Percentiles rank a stretch among this genome's conserved stretches.
These are phyloP conservation scores for Saimiri boliviensis DNA, from an alignment of 2,113 vertebrate species.

Conservation along the genomic window DNA sequence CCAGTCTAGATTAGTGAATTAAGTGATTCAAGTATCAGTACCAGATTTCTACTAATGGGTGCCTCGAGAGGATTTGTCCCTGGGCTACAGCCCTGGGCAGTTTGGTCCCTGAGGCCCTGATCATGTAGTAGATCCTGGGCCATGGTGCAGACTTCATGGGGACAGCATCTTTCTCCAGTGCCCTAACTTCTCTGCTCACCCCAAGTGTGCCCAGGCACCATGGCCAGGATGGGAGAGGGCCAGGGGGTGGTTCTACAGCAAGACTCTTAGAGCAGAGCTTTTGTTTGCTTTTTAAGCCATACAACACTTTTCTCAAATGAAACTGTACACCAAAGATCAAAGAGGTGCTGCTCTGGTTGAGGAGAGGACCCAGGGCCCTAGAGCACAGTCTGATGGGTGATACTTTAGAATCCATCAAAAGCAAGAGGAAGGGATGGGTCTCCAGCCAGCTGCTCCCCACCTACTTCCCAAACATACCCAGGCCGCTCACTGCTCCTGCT, in stretches of 20 bases:
- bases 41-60: not conserved
- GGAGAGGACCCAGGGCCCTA: not conserved
- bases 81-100: not conserved
- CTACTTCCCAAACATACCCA: slow-evolving; percentile 85
- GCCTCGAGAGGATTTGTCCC: not conserved
- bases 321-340: not conserved
- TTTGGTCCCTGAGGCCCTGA: not conserved
- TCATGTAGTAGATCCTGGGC: not conserved
- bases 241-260: not conserved
- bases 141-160: not conserved
- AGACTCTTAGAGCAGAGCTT: not conserved
- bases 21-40: not conserved
- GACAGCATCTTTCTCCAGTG: not conserved
- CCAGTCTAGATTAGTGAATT: not conserved
- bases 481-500: slow-evolving; percentile 91
- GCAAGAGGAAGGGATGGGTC: not conserved
- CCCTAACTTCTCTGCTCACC: not conserved
- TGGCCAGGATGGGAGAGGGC: not conserved
- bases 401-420: not conserved
- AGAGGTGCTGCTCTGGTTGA: not conserved
- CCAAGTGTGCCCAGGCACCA: not conserved
- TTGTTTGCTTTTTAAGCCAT: not conserved
- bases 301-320: not conserved
- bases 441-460: not conserved
- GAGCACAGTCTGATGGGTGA: not conserved